Conservation (phyloP, 2,888 invertebrate species). For the Tyria jacobaeae region DNA sequence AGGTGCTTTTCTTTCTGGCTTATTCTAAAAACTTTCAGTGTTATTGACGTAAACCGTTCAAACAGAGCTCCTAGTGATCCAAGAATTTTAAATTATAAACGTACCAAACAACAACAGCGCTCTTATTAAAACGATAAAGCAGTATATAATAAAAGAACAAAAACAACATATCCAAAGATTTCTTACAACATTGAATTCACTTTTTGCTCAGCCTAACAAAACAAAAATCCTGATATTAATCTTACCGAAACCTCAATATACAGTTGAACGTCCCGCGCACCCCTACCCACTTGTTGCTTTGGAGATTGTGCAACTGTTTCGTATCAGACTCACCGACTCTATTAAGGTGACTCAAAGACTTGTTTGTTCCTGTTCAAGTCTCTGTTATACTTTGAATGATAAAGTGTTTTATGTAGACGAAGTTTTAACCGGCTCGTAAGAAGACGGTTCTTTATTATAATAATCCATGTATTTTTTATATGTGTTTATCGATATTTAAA, state of each 20-base stretch:
- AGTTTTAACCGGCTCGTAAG: not conserved
- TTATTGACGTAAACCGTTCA: no score
- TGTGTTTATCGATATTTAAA: no score
- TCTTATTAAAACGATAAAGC: no score
- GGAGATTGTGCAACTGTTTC: constrained; percentile 35
- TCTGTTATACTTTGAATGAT: not conserved
- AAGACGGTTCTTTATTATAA: not conserved
- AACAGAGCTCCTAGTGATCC: no score
- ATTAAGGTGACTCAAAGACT: constrained; percentile 15
- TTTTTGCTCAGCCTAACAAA: constrained; percentile 2
- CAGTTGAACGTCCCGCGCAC: constrained; percentile 64
- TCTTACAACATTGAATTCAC: not conserved
- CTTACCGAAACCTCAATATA: constrained; percentile 17
- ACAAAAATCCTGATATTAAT: constrained; percentile 13
- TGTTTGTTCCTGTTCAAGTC: not conserved
- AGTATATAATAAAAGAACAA: not conserved
- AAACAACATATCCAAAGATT: not conserved
- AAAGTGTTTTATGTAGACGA: not conserved
- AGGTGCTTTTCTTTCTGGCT: no score
- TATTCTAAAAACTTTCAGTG: no score
- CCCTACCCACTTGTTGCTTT: constrained; percentile 73
- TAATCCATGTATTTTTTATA: no score
- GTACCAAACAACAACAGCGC: no score
- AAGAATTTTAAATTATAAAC: no score
- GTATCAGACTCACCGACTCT: constrained; percentile 13